Evolutionary conservation across 2,888 invertebrate genomes (phyloP), one percentile per base, ranked within the genome.

Genomic region (Sisyra terminalis): DNA sequence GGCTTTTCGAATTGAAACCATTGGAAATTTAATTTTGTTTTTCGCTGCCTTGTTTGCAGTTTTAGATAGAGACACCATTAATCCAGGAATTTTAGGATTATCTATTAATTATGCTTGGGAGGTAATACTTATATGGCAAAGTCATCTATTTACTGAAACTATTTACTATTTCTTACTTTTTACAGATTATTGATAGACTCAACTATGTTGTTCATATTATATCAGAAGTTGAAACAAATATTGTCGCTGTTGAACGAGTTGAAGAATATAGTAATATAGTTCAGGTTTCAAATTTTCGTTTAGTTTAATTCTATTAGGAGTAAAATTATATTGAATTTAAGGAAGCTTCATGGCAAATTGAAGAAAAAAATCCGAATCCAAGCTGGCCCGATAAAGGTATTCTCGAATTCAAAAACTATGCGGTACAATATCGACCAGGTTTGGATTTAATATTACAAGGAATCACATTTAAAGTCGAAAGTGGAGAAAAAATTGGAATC

Each of bases 201-300:
- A 97, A 94, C 64, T 93, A 93, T 89, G 67, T 97, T 52, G 93
- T 97, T 15, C 71, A 94, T 49, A 92, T 93, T 87, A 86, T 89
- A 0, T 88, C 90, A 2, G 94, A 96, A 57, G 83, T 97, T 36
- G 97, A 97, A 67, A 92, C 94, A 0, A 96, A 96, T 61, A 92
- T 96, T 52, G 94, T 96, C 1, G 87, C 94, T 2, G 93, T 96
- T 1, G 96, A 97, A 63, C 77, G 97, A 58, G 89, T 96, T 55
- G 90, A 93, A 58, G 96, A 97, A 57, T 97, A 96, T 56, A 80
- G 84, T 0, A 90, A 89, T 57, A 81, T 85, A 0, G 70, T 76
- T 41, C 85, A 80, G 58, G 73, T 71, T n/a, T n/a, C n/a, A n/a
- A n/a, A n/a, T n/a, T n/a, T n/a, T n/a, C n/a, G n/a, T 24, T 24